Evolutionary conservation across 2,888 invertebrate species (phyloP).

Genomic region (Acronicta aceris): DNA sequence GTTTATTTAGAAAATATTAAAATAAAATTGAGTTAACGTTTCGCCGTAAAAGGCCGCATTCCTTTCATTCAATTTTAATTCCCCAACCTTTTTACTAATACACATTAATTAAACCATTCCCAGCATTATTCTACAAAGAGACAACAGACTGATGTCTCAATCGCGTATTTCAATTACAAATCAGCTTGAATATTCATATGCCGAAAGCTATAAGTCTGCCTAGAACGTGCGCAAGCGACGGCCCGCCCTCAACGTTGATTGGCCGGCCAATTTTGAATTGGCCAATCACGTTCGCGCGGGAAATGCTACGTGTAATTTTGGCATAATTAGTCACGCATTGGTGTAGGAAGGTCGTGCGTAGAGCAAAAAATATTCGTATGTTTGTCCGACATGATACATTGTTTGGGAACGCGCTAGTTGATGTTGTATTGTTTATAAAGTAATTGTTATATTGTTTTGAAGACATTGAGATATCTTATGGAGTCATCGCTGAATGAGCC

Average conservation of each 20-base stretch:
- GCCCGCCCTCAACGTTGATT: conserved; percentile 82
- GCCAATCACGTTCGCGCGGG: conserved; percentile 77
- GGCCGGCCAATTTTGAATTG: conserved; percentile 77
- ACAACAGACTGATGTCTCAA: conserved; percentile 54
- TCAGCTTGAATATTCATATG: conserved; percentile 80
- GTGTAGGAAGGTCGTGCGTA: conserved; percentile 67
- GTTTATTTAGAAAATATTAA: no score
- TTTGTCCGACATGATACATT: conserved; percentile 57
- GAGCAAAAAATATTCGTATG: conserved; percentile 46
- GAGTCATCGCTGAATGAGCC: conserved; percentile 14
- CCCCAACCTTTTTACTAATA: conserved; percentile 10
- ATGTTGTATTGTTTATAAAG: conserved; percentile 40
- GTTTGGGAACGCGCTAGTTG: conserved; percentile 44
- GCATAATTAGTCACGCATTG: conserved; percentile 87
- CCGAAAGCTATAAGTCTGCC: conserved; percentile 64
- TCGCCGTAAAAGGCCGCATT: conserved; percentile 19
- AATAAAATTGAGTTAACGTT: conserved; percentile 14
- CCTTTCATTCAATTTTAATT: conserved; percentile 24
- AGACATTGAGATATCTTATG: conserved; percentile 42
- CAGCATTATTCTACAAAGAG: conserved; percentile 50
- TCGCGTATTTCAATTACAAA: conserved; percentile 60
- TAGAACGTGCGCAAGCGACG: conserved; percentile 82
- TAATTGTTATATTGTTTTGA: conserved; percentile 46
- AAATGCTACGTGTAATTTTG: conserved; percentile 82
- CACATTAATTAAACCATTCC: conserved; percentile 48